A percentile compares a stretch with the other conserved stretches of the same genome.
Conservation (phyloP, 1,140 invertebrate genomes). For the Eupristina koningsbergeri region DNA sequence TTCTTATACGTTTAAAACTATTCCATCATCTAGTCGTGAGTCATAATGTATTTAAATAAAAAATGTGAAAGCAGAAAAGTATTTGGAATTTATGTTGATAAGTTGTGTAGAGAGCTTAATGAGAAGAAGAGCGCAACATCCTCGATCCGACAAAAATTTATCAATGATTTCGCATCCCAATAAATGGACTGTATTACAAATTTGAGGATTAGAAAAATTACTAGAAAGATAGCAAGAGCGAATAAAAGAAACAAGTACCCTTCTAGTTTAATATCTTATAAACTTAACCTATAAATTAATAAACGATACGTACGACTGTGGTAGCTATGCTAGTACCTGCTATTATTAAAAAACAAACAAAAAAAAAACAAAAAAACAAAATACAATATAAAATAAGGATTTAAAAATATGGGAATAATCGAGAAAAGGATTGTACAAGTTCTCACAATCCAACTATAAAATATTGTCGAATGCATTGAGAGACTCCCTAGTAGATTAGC, state of each 20-base stretch:
- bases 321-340: slow-evolving; percentile 75
- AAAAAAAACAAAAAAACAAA: background rate
- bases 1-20: slow-evolving; percentile 50
- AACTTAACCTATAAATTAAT: slow-evolving; percentile 68
- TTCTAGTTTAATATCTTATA: slow-evolving; percentile 63
- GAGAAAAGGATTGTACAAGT: too few species aligned
- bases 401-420: background rate
- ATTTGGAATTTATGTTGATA: slow-evolving; percentile 3
- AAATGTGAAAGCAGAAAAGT: slow-evolving; percentile 18
- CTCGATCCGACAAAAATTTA: background rate
- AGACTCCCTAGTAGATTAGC: too few species aligned
- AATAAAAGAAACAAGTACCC: slow-evolving; percentile 58
- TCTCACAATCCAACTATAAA: slow-evolving; percentile 9
- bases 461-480: slow-evolving; percentile 42
- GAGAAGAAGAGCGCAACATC: background rate
- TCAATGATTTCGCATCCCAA: slow-evolving; percentile 17
- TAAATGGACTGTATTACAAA: slow-evolving; percentile 6
- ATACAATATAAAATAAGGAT: background rate
- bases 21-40: slow-evolving; percentile 45
- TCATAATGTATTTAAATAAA: slow-evolving; percentile 28
- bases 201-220: slow-evolving; percentile 11
- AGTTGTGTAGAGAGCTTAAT: slow-evolving; percentile 30
- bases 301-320: slow-evolving; percentile 74
- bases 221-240: background rate
- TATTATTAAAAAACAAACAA: slow-evolving; percentile 69